Evolutionary conservation across 2,797 vertebrate species (phyloP).

Genomic region (Xerus rutilus): DNA sequence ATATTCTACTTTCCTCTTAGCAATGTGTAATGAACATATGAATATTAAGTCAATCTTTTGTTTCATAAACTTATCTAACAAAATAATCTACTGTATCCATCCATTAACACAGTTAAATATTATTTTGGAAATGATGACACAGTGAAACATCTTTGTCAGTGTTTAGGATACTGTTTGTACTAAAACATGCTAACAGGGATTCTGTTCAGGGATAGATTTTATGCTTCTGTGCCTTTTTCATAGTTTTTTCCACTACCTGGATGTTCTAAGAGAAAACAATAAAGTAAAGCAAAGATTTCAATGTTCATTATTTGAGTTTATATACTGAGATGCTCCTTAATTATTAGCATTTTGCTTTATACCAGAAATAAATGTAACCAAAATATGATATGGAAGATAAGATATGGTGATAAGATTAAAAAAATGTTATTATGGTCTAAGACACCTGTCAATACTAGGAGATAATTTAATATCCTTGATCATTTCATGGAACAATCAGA

Average conservation of each 20-base stretch:
- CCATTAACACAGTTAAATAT: not conserved
- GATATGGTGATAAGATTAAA: not conserved
- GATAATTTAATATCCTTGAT: not conserved
- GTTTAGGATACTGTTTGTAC: not conserved
- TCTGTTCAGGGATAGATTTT: not conserved
- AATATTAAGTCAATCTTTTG: not conserved
- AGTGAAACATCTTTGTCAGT: not conserved
- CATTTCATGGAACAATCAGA: not conserved
- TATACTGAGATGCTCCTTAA: not conserved
- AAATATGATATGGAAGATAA: not conserved
- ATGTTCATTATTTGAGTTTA: not conserved
- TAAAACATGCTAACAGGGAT: not conserved
- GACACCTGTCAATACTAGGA: not conserved
- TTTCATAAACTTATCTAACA: not conserved
- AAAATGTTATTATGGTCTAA: not conserved
- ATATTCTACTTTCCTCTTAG: not conserved
- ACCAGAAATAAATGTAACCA: not conserved
- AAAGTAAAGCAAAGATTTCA: not conserved
- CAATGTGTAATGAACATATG: not conserved
- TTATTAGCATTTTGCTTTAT: not conserved
- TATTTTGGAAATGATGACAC: not conserved
- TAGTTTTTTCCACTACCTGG: not conserved
- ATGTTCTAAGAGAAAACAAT: not conserved
- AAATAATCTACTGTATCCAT: not conserved
- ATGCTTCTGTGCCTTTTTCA: not conserved